phyloP scores from a whole-genome alignment of 2,113 vertebrate genomes.

The Microcebus tavaratra region DNA sequence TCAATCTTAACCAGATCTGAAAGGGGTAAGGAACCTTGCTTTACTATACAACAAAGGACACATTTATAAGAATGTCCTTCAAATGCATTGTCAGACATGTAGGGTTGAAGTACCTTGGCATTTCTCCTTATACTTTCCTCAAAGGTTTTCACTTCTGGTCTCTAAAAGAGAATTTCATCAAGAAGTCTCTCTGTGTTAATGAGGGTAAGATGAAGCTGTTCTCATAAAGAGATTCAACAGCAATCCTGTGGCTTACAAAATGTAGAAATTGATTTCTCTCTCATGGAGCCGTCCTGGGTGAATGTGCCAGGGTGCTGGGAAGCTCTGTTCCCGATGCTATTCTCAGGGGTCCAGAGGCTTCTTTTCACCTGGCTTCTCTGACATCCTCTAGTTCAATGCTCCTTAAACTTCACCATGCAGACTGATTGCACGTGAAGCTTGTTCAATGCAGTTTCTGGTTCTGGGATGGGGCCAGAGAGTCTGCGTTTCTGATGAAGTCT shows the following conservation, averaged over 20 bases:
- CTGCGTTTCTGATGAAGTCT: not conserved
- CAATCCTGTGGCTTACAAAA: not conserved
- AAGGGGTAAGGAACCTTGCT: not conserved
- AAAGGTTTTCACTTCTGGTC: not conserved
- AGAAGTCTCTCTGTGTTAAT: not conserved
- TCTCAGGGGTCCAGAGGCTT: not conserved
- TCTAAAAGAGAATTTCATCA: not conserved
- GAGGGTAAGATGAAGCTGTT: not conserved
- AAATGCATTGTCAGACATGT: not conserved
- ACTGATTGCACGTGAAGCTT: not conserved
- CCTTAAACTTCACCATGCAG: not conserved
- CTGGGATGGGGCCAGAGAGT: not conserved
- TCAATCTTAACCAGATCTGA: not conserved
- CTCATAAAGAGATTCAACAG: not conserved
- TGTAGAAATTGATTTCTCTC: not conserved
- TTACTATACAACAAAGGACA: not conserved
- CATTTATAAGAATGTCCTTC: not conserved
- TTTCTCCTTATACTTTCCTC: not conserved
- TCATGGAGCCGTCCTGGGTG: not conserved
- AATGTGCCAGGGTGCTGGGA: not conserved
- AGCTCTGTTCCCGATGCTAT: not conserved
- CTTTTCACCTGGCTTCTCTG: not conserved
- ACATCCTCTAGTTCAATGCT: not conserved
- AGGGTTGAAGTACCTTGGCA: not conserved
- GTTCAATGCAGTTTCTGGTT: not conserved